These are phyloP conservation scores for Xiphorhynchus erythropygius DNA, from an alignment of 2,797 vertebrate genomes.

Conservation along the genomic window DNA sequence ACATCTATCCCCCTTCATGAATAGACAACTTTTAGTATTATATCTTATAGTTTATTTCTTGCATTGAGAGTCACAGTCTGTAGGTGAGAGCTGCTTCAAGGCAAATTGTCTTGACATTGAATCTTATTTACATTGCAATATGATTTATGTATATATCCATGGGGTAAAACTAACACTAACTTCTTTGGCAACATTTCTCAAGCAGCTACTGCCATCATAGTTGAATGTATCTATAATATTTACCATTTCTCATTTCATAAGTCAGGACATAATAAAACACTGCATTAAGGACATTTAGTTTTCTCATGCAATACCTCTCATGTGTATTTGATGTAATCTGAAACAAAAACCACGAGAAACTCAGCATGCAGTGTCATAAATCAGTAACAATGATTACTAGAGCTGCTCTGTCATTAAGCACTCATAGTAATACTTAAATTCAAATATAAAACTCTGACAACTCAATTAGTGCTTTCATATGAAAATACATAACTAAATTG, in stretches of 20 bases:
- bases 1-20: fast-evolving
- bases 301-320: background rate
- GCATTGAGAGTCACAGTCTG: background rate
- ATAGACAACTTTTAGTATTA: background rate
- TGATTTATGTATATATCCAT: background rate
- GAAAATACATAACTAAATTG: background rate
- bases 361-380: background rate
- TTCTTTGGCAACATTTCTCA: background rate
- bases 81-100: background rate
- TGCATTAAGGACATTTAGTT: background rate
- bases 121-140: background rate
- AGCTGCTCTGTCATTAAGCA: background rate
- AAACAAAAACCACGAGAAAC: background rate
- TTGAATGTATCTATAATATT: background rate
- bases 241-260: background rate
- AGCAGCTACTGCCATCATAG: background rate
- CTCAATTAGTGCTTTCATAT: background rate
- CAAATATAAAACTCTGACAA: background rate
- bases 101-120: background rate
- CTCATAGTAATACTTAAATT: conserved; percentile 1
- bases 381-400: background rate
- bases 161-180: background rate
- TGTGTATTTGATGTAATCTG: background rate
- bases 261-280: background rate
- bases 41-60: background rate